These are phyloP conservation scores for Pituophis catenifer DNA, from an alignment of 2,113 vertebrate species.

Conservation along the genomic window DNA sequence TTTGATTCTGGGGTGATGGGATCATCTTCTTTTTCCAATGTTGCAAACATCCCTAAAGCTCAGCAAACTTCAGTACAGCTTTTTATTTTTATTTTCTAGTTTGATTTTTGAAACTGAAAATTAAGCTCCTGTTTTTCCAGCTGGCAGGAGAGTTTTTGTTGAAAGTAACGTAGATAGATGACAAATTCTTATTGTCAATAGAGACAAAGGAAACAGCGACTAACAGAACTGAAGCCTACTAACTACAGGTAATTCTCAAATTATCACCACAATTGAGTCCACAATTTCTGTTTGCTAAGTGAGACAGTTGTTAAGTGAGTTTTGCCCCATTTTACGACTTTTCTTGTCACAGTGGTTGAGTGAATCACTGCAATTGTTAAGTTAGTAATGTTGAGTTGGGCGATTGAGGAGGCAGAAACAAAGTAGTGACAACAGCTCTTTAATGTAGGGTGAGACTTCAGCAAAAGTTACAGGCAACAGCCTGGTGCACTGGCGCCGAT, in stretches of 20 bases:
- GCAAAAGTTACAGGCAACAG: too few species aligned
- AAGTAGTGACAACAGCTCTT: too few species aligned
- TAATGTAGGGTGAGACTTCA: too few species aligned
- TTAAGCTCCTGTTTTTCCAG: not conserved
- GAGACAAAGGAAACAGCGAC: not conserved
- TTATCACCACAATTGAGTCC: not conserved
- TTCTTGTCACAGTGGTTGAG: not conserved
- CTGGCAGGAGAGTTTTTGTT: not conserved
- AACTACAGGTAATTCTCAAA: not conserved
- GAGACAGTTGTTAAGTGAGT: not conserved
- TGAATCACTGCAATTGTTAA: not conserved
- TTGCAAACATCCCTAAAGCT: not conserved
- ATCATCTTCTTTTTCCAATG: not conserved
- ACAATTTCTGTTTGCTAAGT: not conserved
- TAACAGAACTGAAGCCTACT: not conserved
- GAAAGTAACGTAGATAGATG: not conserved
- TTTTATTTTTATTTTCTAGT: not conserved
- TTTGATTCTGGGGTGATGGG: not conserved
- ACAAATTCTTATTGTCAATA: not conserved
- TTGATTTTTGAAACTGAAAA: not conserved
- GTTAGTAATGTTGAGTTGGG: not conserved
- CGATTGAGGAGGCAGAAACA: too few species aligned
- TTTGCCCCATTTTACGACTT: not conserved
- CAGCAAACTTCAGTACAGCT: not conserved
- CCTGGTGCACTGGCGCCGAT: too few species aligned